phyloP scores from a whole-genome alignment of 2,888 invertebrate genomes.

The Acleris emargana region DNA sequence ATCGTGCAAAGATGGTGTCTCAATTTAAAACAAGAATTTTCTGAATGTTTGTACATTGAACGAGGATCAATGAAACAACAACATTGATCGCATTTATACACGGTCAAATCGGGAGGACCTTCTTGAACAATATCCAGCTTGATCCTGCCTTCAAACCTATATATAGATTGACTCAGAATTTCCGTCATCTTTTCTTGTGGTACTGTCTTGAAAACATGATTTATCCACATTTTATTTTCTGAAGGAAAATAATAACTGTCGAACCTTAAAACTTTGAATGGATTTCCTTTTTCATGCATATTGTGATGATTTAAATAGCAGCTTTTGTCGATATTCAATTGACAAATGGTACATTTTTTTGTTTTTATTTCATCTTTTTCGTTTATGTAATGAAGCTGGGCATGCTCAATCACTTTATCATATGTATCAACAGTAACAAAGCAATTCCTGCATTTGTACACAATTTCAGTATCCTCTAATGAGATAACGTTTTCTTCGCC shows the following conservation, averaged over 20 bases:
- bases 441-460: slow-evolving; percentile 61
- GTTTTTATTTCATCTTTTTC: slow-evolving; percentile 37
- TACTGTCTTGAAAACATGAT: slow-evolving; percentile 58
- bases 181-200: slow-evolving; percentile 44
- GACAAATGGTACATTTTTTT: slow-evolving; percentile 50
- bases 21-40: slow-evolving; percentile 48
- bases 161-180: slow-evolving; percentile 58
- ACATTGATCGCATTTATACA: slow-evolving; percentile 66
- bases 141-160: slow-evolving; percentile 61
- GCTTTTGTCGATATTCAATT: slow-evolving; percentile 48
- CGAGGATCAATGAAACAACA: slow-evolving; percentile 52
- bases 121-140: slow-evolving; percentile 61
- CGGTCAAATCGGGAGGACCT: slow-evolving; percentile 50
- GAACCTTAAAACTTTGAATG: slow-evolving; percentile 49
- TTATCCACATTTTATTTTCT: slow-evolving; percentile 57
- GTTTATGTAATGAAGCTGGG: slow-evolving; percentile 58
- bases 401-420: slow-evolving; percentile 65
- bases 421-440: slow-evolving; percentile 54
- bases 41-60: slow-evolving; percentile 52
- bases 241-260: slow-evolving; percentile 60
- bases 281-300: slow-evolving; percentile 43
- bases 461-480: slow-evolving; percentile 27
- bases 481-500: too few relatives aligned
- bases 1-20: slow-evolving; percentile 54
- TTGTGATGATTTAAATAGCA: slow-evolving; percentile 48